Base-by-base conservation (phyloP, 2,113 vertebrate genomes). In the Cyanistes caeruleus region DNA sequence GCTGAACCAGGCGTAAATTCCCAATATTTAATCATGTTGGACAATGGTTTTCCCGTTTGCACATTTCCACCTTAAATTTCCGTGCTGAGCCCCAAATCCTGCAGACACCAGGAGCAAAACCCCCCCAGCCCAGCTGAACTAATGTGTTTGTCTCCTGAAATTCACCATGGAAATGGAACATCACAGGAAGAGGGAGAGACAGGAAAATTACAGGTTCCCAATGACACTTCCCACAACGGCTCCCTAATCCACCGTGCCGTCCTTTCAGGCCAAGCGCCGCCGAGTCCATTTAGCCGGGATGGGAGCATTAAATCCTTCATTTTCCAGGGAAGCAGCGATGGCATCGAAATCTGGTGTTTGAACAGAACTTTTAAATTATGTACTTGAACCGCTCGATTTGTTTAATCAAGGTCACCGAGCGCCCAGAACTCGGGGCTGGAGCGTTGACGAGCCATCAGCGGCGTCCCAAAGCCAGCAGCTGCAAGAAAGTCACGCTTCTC, bases 261-360 rank as follows among this genome's bases (percentile, higher is more conserved):
- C 76, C 92, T 96, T 63, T 39, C 89, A 84, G 87, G 67, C 83
- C 13, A 2, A 63, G 39, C 25, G 0, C 41, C 7, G 3, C 48
- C 15, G 49, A 87, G 91, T 72, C 95, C 96, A 78, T 93, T 87
- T 78, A 78, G 81, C 75, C 17, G 51, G 60, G 78, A 79, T 18
- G 65, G 74, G 69, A 97, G 95, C 91, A 12, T 95, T 95, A 95
- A 96, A 97, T 96, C 90, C 93, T 39, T 78, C 63, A 79, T 95
- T 97, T 96, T 75, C 76, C 84, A 67, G 88, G 91, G 86, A 89
- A 90, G 88, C 74, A 14, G 62, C 7, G 35, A 78, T 67, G 7
- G 2, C 82, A 92, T 92, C 86, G n/a, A 81, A 92, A 86, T 69
- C 77, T 3, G 64, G 20, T 95, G 95, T 95, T 96, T 86, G 95